A percentile compares a stretch with the other conserved stretches of the same genome.
These are phyloP conservation scores for Maniola hyperantus DNA, from an alignment of 2,888 invertebrate species.

Conservation along the genomic window DNA sequence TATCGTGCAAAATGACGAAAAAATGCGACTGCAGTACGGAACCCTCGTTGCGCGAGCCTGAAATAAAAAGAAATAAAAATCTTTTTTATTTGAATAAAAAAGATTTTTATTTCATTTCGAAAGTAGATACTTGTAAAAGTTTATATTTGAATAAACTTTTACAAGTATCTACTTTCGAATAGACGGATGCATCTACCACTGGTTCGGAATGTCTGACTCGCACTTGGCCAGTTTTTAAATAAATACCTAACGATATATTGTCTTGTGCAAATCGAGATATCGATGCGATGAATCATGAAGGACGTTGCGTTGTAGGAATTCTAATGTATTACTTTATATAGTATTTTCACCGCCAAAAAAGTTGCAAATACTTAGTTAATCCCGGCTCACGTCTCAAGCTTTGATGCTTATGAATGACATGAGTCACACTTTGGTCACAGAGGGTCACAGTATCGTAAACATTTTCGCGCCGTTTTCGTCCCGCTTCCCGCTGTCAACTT, in stretches of 20 bases:
- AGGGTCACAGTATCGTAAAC: slow-evolving; percentile 21
- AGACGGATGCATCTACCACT: no score
- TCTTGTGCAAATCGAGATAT: slow-evolving; percentile 7
- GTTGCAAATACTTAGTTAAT: slow-evolving; percentile 24
- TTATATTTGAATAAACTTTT: no score
- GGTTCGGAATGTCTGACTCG: no score
- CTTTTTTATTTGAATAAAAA: no score
- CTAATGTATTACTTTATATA: slow-evolving; percentile 38
- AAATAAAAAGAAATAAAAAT: no score
- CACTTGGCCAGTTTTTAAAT: no score
- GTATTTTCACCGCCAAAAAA: slow-evolving; percentile 40
- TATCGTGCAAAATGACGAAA: no score
- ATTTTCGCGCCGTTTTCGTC: slow-evolving; percentile 11
- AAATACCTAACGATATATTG: neutral
- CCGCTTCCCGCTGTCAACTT: slow-evolving; percentile 36
- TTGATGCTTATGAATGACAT: slow-evolving; percentile 25
- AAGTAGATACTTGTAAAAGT: no score
- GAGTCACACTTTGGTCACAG: slow-evolving; percentile 27
- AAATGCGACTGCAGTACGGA: no score
- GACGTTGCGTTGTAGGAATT: slow-evolving; percentile 37
- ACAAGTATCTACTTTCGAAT: no score
- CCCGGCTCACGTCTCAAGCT: slow-evolving; percentile 23
- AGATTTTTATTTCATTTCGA: no score
- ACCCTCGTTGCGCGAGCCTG: no score
- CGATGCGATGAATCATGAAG: slow-evolving; percentile 40